Percentiles rank a stretch among this genome's conserved stretches.
Evolutionary conservation across 2,113 vertebrate genomes (phyloP).

Genomic region (Labeo rohita): DNA sequence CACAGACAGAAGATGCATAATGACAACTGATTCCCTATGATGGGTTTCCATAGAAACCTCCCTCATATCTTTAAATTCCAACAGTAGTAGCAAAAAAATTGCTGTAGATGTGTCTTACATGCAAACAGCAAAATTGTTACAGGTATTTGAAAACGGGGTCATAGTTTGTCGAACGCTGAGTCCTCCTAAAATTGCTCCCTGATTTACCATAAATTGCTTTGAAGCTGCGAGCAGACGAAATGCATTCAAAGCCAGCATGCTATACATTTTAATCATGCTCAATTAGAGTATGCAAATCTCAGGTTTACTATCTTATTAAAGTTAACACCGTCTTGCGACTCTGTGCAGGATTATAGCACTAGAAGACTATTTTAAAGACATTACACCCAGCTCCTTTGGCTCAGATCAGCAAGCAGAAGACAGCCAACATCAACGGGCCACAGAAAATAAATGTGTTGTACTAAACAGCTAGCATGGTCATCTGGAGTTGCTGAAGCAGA

Average conservation of each 20-base stretch:
- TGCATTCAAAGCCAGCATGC: slow-evolving; percentile 1
- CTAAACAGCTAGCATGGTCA: slow-evolving; percentile 19
- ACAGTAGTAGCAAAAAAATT: background rate
- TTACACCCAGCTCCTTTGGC: background rate
- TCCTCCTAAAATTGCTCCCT: background rate
- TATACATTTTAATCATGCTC: slow-evolving; percentile 15
- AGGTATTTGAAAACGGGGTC: background rate
- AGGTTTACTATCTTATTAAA: slow-evolving; percentile 12
- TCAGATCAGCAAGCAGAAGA: background rate
- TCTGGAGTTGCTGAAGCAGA: slow-evolving; percentile 50
- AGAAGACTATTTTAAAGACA: background rate
- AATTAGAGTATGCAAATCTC: slow-evolving; percentile 28
- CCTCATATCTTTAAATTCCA: slow-evolving; percentile 2
- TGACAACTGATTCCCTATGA: background rate
- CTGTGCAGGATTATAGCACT: background rate
- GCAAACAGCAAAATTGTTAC: background rate
- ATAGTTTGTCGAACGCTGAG: background rate
- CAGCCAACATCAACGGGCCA: background rate
- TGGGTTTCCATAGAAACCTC: slow-evolving; percentile 28
- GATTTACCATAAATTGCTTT: slow-evolving; percentile 5
- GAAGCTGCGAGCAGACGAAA: background rate
- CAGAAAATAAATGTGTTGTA: slow-evolving; percentile 28
- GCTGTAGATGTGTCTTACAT: background rate
- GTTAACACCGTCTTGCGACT: background rate
- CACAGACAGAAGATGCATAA: slow-evolving; percentile 14